These are phyloP conservation scores for Cheilosia soror DNA, from an alignment of 2,888 invertebrate species.

Conservation along the genomic window DNA sequence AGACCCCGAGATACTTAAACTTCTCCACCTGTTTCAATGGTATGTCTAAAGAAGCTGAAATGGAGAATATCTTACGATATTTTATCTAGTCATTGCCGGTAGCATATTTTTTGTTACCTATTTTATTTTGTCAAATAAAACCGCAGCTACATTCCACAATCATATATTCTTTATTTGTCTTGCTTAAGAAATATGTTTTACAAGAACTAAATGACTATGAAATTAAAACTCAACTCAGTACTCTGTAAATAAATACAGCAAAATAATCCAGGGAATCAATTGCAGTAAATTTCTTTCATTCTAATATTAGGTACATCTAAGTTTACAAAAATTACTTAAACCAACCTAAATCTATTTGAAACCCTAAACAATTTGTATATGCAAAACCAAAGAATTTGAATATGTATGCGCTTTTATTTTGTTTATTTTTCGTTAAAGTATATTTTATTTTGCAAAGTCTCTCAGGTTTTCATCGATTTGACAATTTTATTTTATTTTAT, in stretches of 20 bases:
- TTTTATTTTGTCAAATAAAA: background rate
- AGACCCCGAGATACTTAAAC: too few species aligned
- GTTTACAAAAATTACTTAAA: conserved; percentile 55
- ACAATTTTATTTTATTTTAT: conserved; percentile 20
- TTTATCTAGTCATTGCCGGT: too few species aligned
- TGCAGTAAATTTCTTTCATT: conserved; percentile 19
- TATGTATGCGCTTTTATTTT: background rate
- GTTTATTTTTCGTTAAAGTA: background rate
- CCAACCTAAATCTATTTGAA: conserved; percentile 51
- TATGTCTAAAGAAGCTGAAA: too few species aligned
- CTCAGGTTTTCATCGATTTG: conserved; percentile 34
- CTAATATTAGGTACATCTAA: conserved; percentile 13
- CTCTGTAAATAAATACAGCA: conserved; percentile 35
- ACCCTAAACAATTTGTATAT: conserved; percentile 48
- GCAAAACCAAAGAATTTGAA: background rate
- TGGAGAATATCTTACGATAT: too few species aligned
- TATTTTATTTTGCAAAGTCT: conserved; percentile 9
- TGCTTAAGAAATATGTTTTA: conserved; percentile 49
- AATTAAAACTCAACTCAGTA: conserved; percentile 6
- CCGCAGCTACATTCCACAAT: conserved; percentile 24
- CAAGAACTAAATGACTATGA: conserved; percentile 35
- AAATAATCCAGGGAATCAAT: conserved; percentile 34
- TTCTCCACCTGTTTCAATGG: too few species aligned
- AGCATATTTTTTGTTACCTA: too few species aligned
- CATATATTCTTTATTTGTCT: conserved; percentile 56